Base-by-base conservation (phyloP, 2,888 invertebrate genomes). In the Thereva unica region DNA sequence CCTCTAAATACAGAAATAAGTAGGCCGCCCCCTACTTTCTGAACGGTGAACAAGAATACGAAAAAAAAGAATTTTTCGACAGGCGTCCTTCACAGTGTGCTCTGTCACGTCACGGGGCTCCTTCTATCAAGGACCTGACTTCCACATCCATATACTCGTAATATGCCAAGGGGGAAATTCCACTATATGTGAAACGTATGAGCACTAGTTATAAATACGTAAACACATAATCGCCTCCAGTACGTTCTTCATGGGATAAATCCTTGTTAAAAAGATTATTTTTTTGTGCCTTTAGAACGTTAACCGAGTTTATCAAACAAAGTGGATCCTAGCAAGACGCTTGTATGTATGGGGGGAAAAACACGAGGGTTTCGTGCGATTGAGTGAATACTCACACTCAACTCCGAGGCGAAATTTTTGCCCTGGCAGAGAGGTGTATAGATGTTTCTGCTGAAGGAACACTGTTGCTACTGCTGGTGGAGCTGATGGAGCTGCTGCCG, bases 191-290 rank as follows among this genome's bases (percentile, higher is more conserved):
- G 23, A 23, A 23, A 23, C 23, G 23, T 23, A 49, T 50, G 41
- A 50, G 41, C 41, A 40, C 45, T 35, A 61, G 61, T 50, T 50
- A 61, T 61, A 61, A 61, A 61, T 61, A 61, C 61, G 50, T 61
- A 61, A 61, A 61, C 50, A 61, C 50, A 50, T 61, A 61, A 61
- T 61, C 61, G 40, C 61, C 61, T 49, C 41, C 61, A 61, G 61
- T 49, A 50, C 35, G 61, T 49, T 61, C 23, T 61, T n/a, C 35
- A 38, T 50, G 41, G 61, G 34, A 61, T 61, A 61, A 61, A 61
- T 61, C 61, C 61, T 61, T 61, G 50, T 50, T 61, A 61, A 50
- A 50, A 34, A 37, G 61, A 61, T 61, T 61, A 9, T 38, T 23
- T 23, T 23, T 23, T 23, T 23, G 1, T 23, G 23, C 8, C 40